Conservation (phyloP, 2,888 invertebrate species). For the Drosophila ezoana region DNA sequence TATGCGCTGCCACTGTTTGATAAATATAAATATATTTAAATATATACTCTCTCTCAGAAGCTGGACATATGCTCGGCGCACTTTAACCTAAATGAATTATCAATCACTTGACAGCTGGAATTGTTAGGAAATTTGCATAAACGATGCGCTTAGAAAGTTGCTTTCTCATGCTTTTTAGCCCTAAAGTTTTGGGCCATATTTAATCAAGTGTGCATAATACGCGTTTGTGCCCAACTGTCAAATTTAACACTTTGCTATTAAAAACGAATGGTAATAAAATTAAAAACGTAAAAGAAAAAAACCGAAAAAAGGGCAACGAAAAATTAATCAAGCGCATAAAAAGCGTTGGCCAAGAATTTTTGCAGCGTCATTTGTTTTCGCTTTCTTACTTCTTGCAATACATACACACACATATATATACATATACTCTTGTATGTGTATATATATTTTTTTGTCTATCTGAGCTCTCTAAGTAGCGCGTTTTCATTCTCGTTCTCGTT, state of each 20-base stretch:
- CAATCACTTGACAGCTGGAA: conserved; percentile 33
- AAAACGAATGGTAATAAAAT: conserved; percentile 66
- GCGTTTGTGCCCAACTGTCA: conserved; percentile 58
- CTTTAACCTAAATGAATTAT: conserved; percentile 49
- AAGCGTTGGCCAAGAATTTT: conserved; percentile 68
- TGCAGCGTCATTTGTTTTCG: conserved; percentile 61
- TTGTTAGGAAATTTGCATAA: conserved; percentile 13
- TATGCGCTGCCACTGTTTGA: not conserved
- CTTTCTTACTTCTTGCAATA: conserved; percentile 17
- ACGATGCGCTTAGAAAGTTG: conserved; percentile 22
- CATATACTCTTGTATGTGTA: not conserved
- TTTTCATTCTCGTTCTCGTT: conserved; percentile 21
- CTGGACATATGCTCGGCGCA: conserved; percentile 27
- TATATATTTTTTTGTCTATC: conserved; percentile 11
- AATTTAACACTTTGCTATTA: conserved; percentile 72
- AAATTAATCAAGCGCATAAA: conserved; percentile 75
- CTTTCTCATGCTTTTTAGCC: conserved; percentile 8
- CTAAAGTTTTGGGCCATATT: conserved; percentile 40
- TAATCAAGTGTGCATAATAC: conserved; percentile 71
- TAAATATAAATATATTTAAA: not conserved
- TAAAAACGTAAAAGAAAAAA: conserved; percentile 24
- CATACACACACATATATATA: not conserved
- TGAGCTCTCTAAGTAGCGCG: conserved; percentile 21
- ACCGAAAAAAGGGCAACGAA: conserved; percentile 37
- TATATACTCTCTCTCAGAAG: conserved; percentile 13